Percentiles rank a stretch among this genome's conserved stretches.
Evolutionary conservation across 2,888 invertebrate genomes (phyloP).

Genomic region (Yponomeuta cagnagella): DNA sequence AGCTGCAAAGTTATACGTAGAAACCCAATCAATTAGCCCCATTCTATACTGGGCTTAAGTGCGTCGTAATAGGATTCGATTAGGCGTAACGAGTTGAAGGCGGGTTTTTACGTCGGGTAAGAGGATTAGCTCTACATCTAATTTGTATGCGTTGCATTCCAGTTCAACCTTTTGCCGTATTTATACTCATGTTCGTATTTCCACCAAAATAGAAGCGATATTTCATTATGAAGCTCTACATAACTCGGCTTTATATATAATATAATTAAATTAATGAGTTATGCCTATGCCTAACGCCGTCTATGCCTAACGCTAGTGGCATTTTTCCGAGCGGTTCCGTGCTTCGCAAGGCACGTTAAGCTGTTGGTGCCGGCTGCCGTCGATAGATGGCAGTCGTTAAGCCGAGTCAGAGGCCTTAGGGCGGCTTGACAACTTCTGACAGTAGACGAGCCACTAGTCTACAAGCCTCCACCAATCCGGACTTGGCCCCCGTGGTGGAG

Average conservation of each 20-base stretch:
- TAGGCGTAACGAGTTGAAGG: not conserved
- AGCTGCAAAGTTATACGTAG: not conserved
- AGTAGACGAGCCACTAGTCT: too few species aligned
- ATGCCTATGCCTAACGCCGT: too few species aligned
- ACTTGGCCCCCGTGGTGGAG: too few species aligned
- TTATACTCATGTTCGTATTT: not conserved
- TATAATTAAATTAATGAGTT: not conserved
- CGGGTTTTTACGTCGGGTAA: not conserved
- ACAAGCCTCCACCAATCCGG: too few species aligned
- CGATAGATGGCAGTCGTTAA: too few species aligned
- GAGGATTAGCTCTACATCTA: not conserved
- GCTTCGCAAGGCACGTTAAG: too few species aligned
- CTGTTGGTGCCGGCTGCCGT: too few species aligned
- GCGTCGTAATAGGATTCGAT: not conserved
- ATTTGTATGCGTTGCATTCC: not conserved
- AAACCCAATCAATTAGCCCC: not conserved
- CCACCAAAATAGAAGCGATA: not conserved
- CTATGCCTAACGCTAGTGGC: too few species aligned
- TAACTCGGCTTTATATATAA: not conserved
- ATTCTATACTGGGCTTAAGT: not conserved
- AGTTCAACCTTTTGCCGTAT: not conserved
- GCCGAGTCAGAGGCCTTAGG: too few species aligned
- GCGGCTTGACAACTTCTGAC: too few species aligned
- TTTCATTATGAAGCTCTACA: not conserved
- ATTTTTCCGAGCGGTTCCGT: too few species aligned